Conservation (phyloP, 2,888 invertebrate genomes). For the Tiliacea aurago region DNA sequence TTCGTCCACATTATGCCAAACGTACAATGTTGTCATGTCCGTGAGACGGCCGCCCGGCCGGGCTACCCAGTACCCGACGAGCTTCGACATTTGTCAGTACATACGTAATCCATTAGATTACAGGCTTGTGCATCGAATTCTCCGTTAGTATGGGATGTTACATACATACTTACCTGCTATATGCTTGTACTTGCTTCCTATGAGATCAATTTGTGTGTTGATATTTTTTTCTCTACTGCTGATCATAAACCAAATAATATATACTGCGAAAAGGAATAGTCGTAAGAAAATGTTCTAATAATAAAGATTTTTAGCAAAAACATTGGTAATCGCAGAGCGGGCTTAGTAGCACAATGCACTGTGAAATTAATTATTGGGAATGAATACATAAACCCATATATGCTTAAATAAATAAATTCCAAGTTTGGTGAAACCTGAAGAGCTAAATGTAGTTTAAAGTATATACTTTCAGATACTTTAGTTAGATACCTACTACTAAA, state of each 20-base stretch:
- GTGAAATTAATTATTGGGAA: too few species aligned
- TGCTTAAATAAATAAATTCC: too few species aligned
- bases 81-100: conserved; percentile 41
- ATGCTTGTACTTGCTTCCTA: background rate
- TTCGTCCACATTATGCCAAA: background rate
- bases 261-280: background rate
- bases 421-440: too few species aligned
- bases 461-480: too few species aligned
- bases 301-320: background rate
- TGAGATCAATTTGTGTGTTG: background rate
- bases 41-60: background rate
- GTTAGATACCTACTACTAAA: too few species aligned
- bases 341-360: too few species aligned
- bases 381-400: too few species aligned
- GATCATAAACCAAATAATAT: too few species aligned
- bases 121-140: conserved; percentile 11
- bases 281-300: background rate
- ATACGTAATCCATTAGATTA: conserved; percentile 55
- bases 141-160: conserved; percentile 8
- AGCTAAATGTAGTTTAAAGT: too few species aligned
- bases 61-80: background rate
- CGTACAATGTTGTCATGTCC: conserved; percentile 19
- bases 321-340: too few species aligned
- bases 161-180: background rate
- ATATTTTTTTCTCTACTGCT: background rate